Evolutionary conservation across 2,888 invertebrate species (phyloP), one percentile per base, ranked within the genome.

Genomic region (Cosmia pyralina): DNA sequence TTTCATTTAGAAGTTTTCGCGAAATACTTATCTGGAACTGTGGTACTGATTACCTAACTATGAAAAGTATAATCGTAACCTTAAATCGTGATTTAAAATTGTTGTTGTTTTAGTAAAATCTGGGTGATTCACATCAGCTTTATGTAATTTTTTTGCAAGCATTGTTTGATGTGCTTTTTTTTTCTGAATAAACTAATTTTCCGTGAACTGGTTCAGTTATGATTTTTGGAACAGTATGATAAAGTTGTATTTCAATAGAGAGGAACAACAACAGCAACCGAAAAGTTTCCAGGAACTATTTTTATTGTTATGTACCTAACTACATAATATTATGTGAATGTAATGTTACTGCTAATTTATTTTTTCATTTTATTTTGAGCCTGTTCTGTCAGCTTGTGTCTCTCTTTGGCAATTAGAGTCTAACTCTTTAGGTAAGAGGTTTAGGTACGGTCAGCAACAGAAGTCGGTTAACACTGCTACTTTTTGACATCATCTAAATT

Each of bases 131-230:
- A 50, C 38, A 65, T 64, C 2, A 22, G 17, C 1, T 28, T 7
- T 3, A 28, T 1, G 15, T 48, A 15, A 19, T n/a, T 67, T 81
- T 77, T 78, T 75, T 64, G n/a, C 22, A 34, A 34, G 48, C 22
- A 57, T 57, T 76, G 53, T 81, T 48, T 34, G 34, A 1, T 50
- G 11, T 22, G 34, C 6, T n/a, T 50, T 75, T 75, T 69, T 64
- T 10, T 19, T 34, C 6, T 62, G 17, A 48, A 34, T 34, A 22
- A 38, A 11, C 15, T 48, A 7, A 19, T 41, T 69, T 59, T 34
- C 10, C 13, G 50, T 28, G 34, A 63, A 34, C 41, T 74, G 52
- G 22, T 53, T 63, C 15, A 38, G 5, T 69, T 48, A n/a, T n/a
- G 41, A 50, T 15, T 11, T n/a, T 69, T n/a, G 53, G 48, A 28